phyloP scores from a whole-genome alignment of 2,797 vertebrate genomes.

The Notolepis coatsorum region DNA sequence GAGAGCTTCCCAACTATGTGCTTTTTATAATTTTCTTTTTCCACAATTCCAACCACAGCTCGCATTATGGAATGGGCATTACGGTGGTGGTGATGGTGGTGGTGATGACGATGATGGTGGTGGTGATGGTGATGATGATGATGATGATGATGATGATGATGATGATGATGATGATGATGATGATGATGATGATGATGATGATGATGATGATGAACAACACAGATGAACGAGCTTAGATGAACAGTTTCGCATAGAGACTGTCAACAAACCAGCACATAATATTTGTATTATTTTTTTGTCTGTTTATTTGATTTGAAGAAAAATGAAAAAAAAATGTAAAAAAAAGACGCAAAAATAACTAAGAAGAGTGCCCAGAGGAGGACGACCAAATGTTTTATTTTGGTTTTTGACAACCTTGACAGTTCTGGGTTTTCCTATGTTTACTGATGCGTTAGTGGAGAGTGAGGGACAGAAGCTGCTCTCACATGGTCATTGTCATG shows the following conservation, averaged over 20 bases:
- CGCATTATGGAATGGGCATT: slow-evolving; percentile 80
- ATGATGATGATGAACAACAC: slow-evolving; percentile 67
- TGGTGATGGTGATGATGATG: no score
- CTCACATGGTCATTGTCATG: slow-evolving; percentile 75
- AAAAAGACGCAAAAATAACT: slow-evolving; percentile 74
- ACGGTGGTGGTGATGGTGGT: slow-evolving; percentile 66
- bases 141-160: no score
- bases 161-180: no score
- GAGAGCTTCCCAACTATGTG: slow-evolving; percentile 82
- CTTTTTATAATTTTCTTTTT: slow-evolving; percentile 78
- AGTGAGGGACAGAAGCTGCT: slow-evolving; percentile 44
- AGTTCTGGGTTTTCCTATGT: slow-evolving; percentile 75
- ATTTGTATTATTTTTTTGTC: slow-evolving; percentile 74
- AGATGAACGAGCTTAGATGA: slow-evolving; percentile 73
- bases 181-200: no score
- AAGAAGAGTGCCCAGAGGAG: slow-evolving; percentile 67
- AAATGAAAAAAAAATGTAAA: no score
- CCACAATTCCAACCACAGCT: slow-evolving; percentile 74
- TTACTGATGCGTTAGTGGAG: slow-evolving; percentile 67
- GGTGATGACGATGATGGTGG: no score
- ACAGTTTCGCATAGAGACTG: slow-evolving; percentile 76
- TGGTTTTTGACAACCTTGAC: slow-evolving; percentile 64
- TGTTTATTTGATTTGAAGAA: slow-evolving; percentile 63
- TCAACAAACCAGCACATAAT: slow-evolving; percentile 86
- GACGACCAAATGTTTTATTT: slow-evolving; percentile 64